Base-by-base conservation (phyloP, 2,113 vertebrate genomes). In the Peromyscus leucopus region DNA sequence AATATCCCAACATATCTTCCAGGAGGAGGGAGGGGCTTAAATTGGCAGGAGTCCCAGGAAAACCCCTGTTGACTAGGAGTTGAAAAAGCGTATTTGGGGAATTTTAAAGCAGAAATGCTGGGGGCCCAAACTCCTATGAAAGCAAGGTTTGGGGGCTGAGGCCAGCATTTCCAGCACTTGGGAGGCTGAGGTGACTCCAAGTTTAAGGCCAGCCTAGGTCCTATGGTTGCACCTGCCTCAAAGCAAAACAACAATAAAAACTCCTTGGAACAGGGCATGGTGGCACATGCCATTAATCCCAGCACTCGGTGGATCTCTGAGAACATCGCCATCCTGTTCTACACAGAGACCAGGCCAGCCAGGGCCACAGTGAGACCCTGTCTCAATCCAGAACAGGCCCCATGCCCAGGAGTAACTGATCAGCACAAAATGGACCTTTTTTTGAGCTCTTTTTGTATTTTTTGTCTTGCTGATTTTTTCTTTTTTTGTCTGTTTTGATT, bases 191-290 rank as follows among this genome's bases (percentile, higher is more conserved):
- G 88, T 7, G n/a, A 89, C 2, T 33, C 16, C 22, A 39, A 75
- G 57, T 39, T 42, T 63, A 33, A 61, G 75, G 89, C 31, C 46
- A 55, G 72, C 39, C 39, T 76, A 2, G 55, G 16, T 13, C 61
- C 12, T 71, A 5, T 71, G 69, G 33, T 72, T 26, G 46, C 42
- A 36, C 42, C 31, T 65, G 89, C 57, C 28, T 26, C 42, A 16
- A 63, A 76, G 39, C 42, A 69, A 85, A 95, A 83, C 75, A 94
- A 80, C 72, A 65, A 51, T 65, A 85, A 88, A 65, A 90, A 36
- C 55, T 48, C 76, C 17, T 16, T 19, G 63, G 21, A 72, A 39
- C 39, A 9, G 28, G 39, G 9, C n/a, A 85, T 85, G n/a, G 59
- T 48, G 75, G 46, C 75, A 48, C 46, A 51, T 48, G 13, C 75